Base-by-base conservation (phyloP, 2,888 invertebrate genomes). In the Tanytarsus gracilentus region DNA sequence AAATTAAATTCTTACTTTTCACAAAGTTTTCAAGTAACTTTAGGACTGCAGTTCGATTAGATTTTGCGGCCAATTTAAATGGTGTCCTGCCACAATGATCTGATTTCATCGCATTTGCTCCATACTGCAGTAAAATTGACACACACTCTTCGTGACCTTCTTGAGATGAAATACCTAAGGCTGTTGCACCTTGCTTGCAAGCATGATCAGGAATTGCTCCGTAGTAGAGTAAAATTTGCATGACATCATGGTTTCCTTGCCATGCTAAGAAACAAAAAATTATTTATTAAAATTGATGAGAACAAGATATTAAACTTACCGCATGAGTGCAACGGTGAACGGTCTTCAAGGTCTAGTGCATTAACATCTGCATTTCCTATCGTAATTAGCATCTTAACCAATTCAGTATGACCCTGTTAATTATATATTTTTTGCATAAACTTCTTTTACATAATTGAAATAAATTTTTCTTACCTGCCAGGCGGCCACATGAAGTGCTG, bases 131-230 rank as follows among this genome's bases (percentile, higher is more conserved):
- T 26, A 92, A 73, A 68, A 84, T 87, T 61, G 88, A 77, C 1
- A 96, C 96, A 68, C 95, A 95, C 63, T 88, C 86, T 66, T 92
- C 91, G 69, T 95, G 95, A 0, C 96, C 96, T 72, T 96, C 96
- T 72, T 96, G 96, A 1, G 96, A 91, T 0, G 96, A 95, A 62
- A 97, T 95, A 67, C 94, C 88, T 63, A 97, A 77, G 7, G 96
- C 94, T 11, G 96, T 95, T 50, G 96, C 96, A 21, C 96, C 96
- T 76, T 95, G 95, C 68, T 92, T 90, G 71, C 96, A 96, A 0
- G 90, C 88, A 66, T 94, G 93, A 73, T 93, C 85, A 16, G 92
- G 88, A 61, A 79, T 72, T 0, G 95, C 94, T 4, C 90, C 90
- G 66, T 84, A 83, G 67, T 84, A 83, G 48, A 96, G 77, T 11